Evolutionary conservation across 2,888 invertebrate species (phyloP).

Genomic region (Synergus gifuensis): DNA sequence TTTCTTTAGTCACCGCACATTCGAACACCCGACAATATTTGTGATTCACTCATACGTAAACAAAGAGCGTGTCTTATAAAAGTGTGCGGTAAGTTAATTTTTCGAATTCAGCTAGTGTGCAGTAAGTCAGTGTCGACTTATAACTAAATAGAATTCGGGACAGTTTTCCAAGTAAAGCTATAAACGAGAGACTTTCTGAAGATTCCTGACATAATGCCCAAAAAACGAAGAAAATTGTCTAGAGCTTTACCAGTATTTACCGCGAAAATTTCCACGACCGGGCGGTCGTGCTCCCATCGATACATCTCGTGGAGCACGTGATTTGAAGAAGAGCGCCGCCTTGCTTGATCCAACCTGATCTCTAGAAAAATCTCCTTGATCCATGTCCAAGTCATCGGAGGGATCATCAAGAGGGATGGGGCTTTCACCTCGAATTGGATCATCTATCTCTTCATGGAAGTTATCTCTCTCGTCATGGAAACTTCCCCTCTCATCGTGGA

Average conservation of each 20-base stretch:
- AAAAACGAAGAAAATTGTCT: not conserved
- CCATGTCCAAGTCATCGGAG: conserved; percentile 63
- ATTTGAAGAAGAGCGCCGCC: conserved; percentile 34
- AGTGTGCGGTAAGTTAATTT: no score
- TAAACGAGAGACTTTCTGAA: not conserved
- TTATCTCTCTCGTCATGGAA: conserved; percentile 59
- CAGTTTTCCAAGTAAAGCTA: not conserved
- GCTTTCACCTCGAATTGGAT: conserved; percentile 68
- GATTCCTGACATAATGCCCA: not conserved
- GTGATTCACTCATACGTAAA: no score
- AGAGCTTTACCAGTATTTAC: conserved; percentile 18
- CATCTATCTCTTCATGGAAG: conserved; percentile 64
- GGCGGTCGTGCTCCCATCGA: conserved; percentile 8
- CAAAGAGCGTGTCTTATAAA: no score
- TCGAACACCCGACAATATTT: no score
- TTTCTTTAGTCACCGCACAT: no score
- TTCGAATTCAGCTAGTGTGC: no score
- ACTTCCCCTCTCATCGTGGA: conserved; percentile 51
- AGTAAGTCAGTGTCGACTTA: no score
- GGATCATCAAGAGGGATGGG: conserved; percentile 67
- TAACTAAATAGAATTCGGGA: no score
- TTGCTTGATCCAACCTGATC: conserved; percentile 12
- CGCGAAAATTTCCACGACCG: conserved; percentile 20
- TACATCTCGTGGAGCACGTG: not conserved
- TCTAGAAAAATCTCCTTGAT: conserved; percentile 47